A percentile compares a stretch with the other conserved stretches of the same genome.
These are phyloP conservation scores for Sebastolobus altivelis DNA, from an alignment of 2,797 vertebrate genomes.

Conservation along the genomic window DNA sequence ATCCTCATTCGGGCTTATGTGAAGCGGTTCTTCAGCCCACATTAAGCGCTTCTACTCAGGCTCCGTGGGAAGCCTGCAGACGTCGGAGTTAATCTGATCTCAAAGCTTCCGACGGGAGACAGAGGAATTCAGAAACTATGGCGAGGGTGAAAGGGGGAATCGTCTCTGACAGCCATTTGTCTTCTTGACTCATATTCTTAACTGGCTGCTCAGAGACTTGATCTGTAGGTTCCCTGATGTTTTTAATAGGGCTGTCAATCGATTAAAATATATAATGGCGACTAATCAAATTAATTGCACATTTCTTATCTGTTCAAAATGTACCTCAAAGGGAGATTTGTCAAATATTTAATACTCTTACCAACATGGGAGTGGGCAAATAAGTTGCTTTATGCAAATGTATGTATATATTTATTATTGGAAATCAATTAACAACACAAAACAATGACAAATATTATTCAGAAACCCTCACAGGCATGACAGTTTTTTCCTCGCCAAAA, in stretches of 20 bases:
- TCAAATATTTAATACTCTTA: no score
- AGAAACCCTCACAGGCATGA: no score
- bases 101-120: conserved; percentile 50
- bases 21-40: conserved; percentile 51
- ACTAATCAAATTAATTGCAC: no score
- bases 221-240: background rate
- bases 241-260: background rate
- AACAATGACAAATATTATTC: no score
- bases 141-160: conserved; percentile 14
- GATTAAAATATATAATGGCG: no score
- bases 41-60: conserved; percentile 51
- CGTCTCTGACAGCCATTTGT: background rate
- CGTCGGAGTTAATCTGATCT: conserved; percentile 55
- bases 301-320: no score
- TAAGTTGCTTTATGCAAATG: no score
- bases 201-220: no score
- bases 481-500: background rate
- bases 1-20: conserved; percentile 65
- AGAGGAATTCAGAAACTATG: conserved; percentile 24
- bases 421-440: no score
- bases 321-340: no score
- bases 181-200: background rate
- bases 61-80: conserved; percentile 57
- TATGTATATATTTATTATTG: no score
- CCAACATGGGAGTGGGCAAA: no score